Conservation (phyloP, 2,113 vertebrate genomes). For the Atherinomorus stipes region DNA sequence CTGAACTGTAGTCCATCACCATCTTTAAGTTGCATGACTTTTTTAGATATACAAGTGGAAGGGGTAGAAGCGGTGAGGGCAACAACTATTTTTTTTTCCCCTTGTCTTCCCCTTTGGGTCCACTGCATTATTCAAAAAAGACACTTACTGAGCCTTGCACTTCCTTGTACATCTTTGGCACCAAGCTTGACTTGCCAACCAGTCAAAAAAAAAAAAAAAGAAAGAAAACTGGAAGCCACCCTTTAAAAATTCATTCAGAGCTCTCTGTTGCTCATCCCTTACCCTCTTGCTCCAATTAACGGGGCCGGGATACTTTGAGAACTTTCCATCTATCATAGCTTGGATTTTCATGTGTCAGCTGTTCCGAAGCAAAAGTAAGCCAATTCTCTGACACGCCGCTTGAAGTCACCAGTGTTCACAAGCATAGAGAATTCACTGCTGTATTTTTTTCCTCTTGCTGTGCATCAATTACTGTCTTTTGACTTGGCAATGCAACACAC, state of each 20-base stretch:
- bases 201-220: constrained; percentile 41
- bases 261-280: constrained; percentile 69
- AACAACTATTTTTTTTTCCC: constrained; percentile 4
- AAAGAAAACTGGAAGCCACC: constrained; percentile 44
- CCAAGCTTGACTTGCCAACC: constrained; percentile 70
- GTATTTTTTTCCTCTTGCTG: constrained; percentile 25
- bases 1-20: constrained; percentile 44
- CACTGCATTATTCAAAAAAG: constrained; percentile 81
- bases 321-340: constrained; percentile 60
- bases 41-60: constrained; percentile 29
- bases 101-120: constrained; percentile 52
- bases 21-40: constrained; percentile 55
- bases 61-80: background rate
- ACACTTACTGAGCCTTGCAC: constrained; percentile 81
- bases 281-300: constrained; percentile 77
- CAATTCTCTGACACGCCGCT: constrained; percentile 61
- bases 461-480: constrained; percentile 64
- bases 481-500: constrained; percentile 53
- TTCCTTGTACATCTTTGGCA: constrained; percentile 78
- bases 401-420: constrained; percentile 62
- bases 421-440: constrained; percentile 47
- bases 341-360: constrained; percentile 67
- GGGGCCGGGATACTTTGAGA: constrained; percentile 61
- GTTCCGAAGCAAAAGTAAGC: constrained; percentile 54
- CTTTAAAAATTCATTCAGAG: constrained; percentile 77